Evolutionary conservation across 2,113 vertebrate species (phyloP).

Genomic region (Mus spicilegus): DNA sequence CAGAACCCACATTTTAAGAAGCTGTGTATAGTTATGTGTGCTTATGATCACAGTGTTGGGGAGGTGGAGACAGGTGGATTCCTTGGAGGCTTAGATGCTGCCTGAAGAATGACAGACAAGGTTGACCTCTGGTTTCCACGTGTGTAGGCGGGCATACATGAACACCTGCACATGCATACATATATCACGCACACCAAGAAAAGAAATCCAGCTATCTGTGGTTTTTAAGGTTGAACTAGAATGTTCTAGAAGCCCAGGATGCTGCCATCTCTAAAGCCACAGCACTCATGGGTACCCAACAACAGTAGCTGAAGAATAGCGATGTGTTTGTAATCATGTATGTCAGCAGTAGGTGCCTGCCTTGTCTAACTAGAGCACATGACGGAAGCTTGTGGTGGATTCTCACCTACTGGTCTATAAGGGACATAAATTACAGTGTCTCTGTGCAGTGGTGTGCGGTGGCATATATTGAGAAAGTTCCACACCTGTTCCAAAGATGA

Average conservation of each 20-base stretch:
- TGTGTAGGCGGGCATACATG: no score
- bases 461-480: neutral
- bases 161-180: neutral
- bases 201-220: accelerated
- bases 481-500: neutral
- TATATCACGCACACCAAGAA: no score
- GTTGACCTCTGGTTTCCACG: neutral
- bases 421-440: neutral
- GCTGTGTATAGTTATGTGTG: neutral
- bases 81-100: neutral
- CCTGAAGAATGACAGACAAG: neutral
- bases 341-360: neutral
- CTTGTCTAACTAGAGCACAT: neutral
- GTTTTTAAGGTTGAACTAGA: neutral
- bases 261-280: neutral
- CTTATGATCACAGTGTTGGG: neutral
- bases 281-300: neutral
- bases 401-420: neutral
- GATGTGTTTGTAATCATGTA: accelerated
- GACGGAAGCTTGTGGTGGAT: neutral
- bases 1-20: neutral
- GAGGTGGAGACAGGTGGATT: no score
- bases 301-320: neutral
- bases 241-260: neutral
- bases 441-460: accelerated